phyloP scores from a whole-genome alignment of 1,140 invertebrate species.

The Fopius arisanus region DNA sequence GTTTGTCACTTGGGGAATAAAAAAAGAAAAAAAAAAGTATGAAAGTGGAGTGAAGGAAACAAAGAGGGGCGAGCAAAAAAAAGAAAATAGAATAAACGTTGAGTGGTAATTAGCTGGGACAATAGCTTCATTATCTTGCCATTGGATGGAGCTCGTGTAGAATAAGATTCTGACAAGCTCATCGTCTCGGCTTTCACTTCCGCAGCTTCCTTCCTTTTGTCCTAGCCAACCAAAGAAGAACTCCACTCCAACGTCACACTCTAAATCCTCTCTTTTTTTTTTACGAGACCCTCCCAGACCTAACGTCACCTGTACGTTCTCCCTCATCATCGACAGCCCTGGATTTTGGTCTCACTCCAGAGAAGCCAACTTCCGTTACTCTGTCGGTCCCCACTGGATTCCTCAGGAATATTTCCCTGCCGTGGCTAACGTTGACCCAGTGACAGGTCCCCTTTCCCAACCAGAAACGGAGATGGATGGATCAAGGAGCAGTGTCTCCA shows the following conservation, averaged over 20 bases:
- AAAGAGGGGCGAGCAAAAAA: background rate
- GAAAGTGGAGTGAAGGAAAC: background rate
- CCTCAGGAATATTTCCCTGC: background rate
- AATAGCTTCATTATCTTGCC: constrained; percentile 4
- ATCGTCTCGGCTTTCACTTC: constrained; percentile 12
- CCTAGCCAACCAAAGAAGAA: background rate
- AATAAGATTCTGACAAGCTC: constrained; percentile 13
- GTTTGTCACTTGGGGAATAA: background rate
- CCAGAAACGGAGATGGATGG: background rate
- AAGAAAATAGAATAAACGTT: background rate
- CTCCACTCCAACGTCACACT: background rate
- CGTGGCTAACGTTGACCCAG: background rate
- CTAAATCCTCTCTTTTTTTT: background rate
- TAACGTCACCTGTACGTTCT: background rate
- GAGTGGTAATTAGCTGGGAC: constrained; percentile 5
- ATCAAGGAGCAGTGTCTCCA: background rate
- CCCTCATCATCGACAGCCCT: background rate
- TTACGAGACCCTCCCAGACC: background rate
- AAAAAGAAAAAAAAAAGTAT: background rate
- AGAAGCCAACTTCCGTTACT: background rate
- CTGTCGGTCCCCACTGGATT: background rate
- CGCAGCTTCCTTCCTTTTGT: background rate
- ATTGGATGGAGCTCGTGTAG: background rate
- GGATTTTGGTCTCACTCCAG: background rate
- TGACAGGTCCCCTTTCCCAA: background rate